phyloP scores from a whole-genome alignment of 2,113 vertebrate genomes.

The Prunella fulvescens region DNA sequence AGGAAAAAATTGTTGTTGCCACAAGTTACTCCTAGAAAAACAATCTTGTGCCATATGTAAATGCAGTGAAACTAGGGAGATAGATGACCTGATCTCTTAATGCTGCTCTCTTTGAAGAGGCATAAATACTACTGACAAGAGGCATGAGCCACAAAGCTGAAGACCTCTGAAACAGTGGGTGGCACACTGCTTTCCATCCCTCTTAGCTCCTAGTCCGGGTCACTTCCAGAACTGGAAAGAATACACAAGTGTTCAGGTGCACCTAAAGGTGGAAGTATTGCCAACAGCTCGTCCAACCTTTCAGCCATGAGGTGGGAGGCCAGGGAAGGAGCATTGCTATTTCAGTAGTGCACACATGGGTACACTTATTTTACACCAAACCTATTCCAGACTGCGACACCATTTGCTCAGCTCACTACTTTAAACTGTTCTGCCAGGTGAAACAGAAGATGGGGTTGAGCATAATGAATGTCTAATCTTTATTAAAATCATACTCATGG shows the following conservation, averaged over 20 bases:
- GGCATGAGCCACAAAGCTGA: background rate
- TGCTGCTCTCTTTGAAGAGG: conserved; percentile 51
- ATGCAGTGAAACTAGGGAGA: conserved; percentile 41
- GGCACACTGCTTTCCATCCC: background rate
- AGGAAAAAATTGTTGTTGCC: conserved; percentile 62
- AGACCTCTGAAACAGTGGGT: background rate
- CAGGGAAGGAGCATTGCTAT: background rate
- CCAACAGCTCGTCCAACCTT: background rate
- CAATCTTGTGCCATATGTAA: conserved; percentile 71
- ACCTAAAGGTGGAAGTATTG: background rate
- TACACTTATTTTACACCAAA: accelerated
- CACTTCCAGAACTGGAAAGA: background rate
- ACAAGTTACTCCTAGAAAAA: conserved; percentile 55
- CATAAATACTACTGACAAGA: conserved; percentile 38
- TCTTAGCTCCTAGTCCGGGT: background rate
- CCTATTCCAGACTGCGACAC: background rate
- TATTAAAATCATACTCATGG: background rate
- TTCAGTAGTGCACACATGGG: background rate
- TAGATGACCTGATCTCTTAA: background rate
- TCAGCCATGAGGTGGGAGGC: background rate
- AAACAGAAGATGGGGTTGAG: background rate
- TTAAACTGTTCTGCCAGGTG: background rate
- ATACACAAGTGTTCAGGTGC: background rate
- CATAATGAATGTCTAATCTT: background rate
- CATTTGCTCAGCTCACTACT: background rate